Evolutionary conservation across 1,140 invertebrate genomes (phyloP).

Genomic region (Psix sp.): DNA sequence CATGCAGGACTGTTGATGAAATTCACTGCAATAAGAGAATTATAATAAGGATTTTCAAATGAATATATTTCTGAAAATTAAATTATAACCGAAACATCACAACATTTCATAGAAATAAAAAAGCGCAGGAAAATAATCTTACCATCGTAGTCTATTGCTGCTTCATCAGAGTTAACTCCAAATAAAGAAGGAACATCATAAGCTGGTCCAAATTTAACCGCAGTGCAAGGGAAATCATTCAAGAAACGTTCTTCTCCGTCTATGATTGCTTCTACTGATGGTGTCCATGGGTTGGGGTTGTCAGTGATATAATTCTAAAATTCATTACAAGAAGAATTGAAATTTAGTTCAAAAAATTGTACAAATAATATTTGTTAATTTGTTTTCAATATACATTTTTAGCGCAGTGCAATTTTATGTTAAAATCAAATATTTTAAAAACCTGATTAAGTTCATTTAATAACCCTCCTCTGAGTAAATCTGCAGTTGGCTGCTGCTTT

Average conservation of each 20-base stretch:
- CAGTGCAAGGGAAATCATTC: conserved; percentile 14
- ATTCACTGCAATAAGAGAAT: not conserved
- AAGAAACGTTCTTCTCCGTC: conserved; percentile 13
- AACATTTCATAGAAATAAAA: not conserved
- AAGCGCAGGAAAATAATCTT: not conserved
- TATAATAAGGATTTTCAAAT: not conserved
- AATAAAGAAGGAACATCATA: conserved; percentile 15
- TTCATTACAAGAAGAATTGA: not conserved
- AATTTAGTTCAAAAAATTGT: not conserved
- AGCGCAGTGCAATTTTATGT: too few species aligned
- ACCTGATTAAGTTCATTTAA: not conserved
- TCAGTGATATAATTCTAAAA: conserved; percentile 10
- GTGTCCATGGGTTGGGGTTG: conserved; percentile 6
- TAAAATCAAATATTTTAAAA: too few species aligned
- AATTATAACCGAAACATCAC: not conserved
- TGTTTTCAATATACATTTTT: too few species aligned
- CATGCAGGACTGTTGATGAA: conserved; percentile 2
- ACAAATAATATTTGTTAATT: too few species aligned
- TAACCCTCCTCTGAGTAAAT: not conserved
- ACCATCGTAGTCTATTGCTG: conserved; percentile 7
- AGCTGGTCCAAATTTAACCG: not conserved
- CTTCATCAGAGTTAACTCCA: conserved; percentile 21
- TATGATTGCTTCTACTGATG: conserved; percentile 11
- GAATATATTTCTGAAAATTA: not conserved
- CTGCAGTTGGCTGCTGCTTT: not conserved